Conservation (phyloP, 2,888 invertebrate genomes). For the Cerastoderma edule region DNA sequence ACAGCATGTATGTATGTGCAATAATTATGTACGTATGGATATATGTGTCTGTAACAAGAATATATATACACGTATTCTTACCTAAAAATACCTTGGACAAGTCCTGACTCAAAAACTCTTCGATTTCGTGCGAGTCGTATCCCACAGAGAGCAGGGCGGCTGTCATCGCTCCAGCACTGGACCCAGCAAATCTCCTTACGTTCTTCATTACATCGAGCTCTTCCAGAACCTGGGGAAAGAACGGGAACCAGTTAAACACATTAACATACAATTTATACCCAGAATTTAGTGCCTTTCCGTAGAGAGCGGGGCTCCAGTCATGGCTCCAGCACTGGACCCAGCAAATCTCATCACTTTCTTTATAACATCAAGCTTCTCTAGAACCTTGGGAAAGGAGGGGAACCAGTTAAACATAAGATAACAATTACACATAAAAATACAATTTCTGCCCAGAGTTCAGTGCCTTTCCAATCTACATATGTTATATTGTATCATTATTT, state of each 20-base stretch:
- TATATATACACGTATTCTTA: slow-evolving; percentile 8
- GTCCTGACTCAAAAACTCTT: slow-evolving; percentile 73
- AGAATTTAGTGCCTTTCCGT: too few relatives aligned
- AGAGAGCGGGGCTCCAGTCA: slow-evolving; percentile 76
- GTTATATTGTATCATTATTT: too few relatives aligned
- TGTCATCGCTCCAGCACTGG: slow-evolving; percentile 80
- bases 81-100: slow-evolving; percentile 62
- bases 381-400: too few relatives aligned
- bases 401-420: too few relatives aligned
- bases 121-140: slow-evolving; percentile 71
- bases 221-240: slow-evolving; percentile 78
- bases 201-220: slow-evolving; percentile 69
- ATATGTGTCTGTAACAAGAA: not conserved
- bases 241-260: too few relatives aligned
- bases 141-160: slow-evolving; percentile 76
- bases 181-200: slow-evolving; percentile 74
- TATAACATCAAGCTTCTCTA: slow-evolving; percentile 73
- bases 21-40: not conserved
- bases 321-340: slow-evolving; percentile 79
- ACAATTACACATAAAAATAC: too few relatives aligned
- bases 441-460: too few relatives aligned
- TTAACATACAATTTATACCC: too few relatives aligned
- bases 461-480: too few relatives aligned
- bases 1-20: not conserved
- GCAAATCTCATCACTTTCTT: slow-evolving; percentile 71